Base-by-base conservation (phyloP, 2,888 invertebrate species). In the Carpatolechia fugitivella region DNA sequence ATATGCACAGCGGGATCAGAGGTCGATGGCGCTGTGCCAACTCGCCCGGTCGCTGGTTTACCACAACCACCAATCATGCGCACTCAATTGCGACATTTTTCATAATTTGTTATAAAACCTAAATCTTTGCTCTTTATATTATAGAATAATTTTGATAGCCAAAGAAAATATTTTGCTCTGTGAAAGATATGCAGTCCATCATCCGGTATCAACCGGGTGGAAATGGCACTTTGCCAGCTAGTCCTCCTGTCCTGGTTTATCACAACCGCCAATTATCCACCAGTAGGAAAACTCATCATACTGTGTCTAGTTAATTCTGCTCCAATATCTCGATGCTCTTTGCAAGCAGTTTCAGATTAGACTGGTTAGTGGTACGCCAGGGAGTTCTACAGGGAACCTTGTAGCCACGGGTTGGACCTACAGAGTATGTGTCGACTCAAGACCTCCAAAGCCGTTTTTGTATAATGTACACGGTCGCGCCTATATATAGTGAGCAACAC, bases 1-100 rank as follows among this genome's bases (percentile, higher is more conserved):
- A 24, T 11, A 16, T 13, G 33, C 30, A 65, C 64, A 65, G 71
- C 66, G 60, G 63, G 69, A 63, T 70, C 69, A 72, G 72, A 69
- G 60, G 57, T 41, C 56, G 57, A 13, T 46, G 50, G 50, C 50
- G 35, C 20, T n/a, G 6, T 50, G 50, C 50, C 50, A 50, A 20
- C 29, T 29, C 29, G 8, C 14, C 14, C 20, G n/a, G 36, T 44
- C 38, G 13, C 24, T 10, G 18, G 11, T 18, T 4, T 11, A 11
- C 49, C 49, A 35, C 49, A 49, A 65, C 58, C 65, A 60, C 69
- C 67, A 66, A 69, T 71, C 74, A 70, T 61, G 59, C 56, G 59
- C 69, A 66, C 68, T 69, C 66, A 64, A 65, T 62, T 58, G 49
- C 57, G 56, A 59, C 63, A 29, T 38, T 16, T 3, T 11, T 4